Base-by-base conservation (phyloP, 2,113 vertebrate species). In the Tylochromis polylepis region DNA sequence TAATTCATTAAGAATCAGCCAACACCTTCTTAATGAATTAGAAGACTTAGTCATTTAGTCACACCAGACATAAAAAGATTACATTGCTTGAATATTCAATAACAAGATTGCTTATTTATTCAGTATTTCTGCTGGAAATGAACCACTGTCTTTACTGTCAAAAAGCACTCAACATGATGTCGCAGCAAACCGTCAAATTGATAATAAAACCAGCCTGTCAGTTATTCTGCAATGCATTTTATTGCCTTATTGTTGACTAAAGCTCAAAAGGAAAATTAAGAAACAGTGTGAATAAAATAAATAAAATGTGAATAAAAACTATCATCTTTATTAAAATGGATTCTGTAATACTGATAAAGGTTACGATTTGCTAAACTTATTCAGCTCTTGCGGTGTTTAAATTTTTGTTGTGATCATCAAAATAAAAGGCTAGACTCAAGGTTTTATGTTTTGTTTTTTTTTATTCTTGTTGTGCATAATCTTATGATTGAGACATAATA, bases 341-440 rank as follows among this genome's bases (percentile, higher is more conserved):
- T 83, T 59, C 53, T 84, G 27, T 70, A 38, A 38, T 15, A 6
- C n/a, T 55, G 57, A 81, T 67, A 14, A 59, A 56, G 38, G 22
- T 82, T 62, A 57, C 12, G 3, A 11, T 79, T 75, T 58, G 60
- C 85, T 85, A 20, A 79, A 60, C 12, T 77, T 46, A 14, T 86
- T 24, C 46, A 80, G 41, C 53, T 82, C 36, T 82, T 80, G 57
- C 38, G 89, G 87, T 92, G 78, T 78, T 72, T 16, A 79, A 65
- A 82, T 87, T 87, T 90, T 36, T 86, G 46, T 82, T 93, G 84
- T 93, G 72, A 88, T 84, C 85, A 85, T 82, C 3, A 2, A 85
- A 92, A 92, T 90, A 90, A 93, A 94, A 81, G 20, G 15, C 22
- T 34, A 10, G 41, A 79, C 65, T 49, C 6, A 83, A 70, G 18